These are phyloP conservation scores for Amphimedon queenslandica DNA, from an alignment of 37 sponge, comb jelly and placozoan genomes.

Conservation along the genomic window DNA sequence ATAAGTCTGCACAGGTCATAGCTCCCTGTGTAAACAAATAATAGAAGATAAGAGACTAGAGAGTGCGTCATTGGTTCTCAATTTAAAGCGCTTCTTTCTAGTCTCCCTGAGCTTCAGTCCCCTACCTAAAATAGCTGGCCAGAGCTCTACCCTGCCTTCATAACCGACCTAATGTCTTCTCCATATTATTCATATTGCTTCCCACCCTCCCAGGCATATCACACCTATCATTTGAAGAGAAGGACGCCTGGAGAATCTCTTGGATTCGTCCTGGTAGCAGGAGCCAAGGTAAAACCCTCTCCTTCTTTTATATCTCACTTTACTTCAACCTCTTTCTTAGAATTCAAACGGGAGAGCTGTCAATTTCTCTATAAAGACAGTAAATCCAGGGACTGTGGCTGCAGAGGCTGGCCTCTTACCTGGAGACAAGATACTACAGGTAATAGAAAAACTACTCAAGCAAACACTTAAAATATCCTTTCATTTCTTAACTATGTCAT, in stretches of 20 bases:
- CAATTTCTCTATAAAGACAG: constrained; percentile 39
- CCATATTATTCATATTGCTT: too few species aligned
- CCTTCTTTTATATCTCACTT: neutral
- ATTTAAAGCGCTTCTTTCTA: too few species aligned
- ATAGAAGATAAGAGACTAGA: too few species aligned
- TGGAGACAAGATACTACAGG: constrained; percentile 71
- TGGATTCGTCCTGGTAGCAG: constrained; percentile 62
- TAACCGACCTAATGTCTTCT: too few species aligned
- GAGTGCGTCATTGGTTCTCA: too few species aligned
- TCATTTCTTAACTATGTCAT: too few species aligned
- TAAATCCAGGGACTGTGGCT: constrained; percentile 44
- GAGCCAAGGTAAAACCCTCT: constrained; percentile 50
- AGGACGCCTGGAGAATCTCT: constrained; percentile 48
- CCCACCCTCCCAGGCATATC: constrained; percentile 3
- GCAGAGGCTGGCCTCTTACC: constrained; percentile 54
- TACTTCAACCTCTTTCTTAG: neutral
- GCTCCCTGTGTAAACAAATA: neutral
- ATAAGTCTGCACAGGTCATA: too few species aligned
- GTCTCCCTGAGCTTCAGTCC: too few species aligned
- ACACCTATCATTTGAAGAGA: constrained; percentile 42
- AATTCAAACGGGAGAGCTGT: constrained; percentile 20
- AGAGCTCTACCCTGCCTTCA: too few species aligned
- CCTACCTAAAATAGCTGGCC: too few species aligned
- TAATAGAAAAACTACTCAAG: too few species aligned
- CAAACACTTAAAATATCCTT: too few species aligned